A percentile compares a stretch with the other conserved stretches of the same genome.
phyloP scores from a whole-genome alignment of 2,113 vertebrate species.

The Paramormyrops kingsleyae region DNA sequence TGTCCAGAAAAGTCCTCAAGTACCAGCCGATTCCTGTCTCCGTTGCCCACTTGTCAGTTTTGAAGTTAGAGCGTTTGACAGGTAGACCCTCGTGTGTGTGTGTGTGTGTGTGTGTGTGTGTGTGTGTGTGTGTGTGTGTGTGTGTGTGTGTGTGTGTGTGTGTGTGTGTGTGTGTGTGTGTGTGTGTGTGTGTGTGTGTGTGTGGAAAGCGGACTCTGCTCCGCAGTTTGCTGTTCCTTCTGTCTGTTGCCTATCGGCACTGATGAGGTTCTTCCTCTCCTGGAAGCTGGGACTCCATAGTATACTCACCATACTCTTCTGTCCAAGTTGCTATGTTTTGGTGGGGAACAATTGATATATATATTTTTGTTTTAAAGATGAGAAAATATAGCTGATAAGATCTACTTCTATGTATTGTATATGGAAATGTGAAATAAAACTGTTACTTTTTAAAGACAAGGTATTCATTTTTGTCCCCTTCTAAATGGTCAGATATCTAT shows the following conservation, averaged over 20 bases:
- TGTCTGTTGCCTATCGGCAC: background rate
- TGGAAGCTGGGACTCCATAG: background rate
- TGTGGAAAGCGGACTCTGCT: background rate
- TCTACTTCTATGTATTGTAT: background rate
- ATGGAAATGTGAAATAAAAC: background rate
- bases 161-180: background rate
- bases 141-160: background rate
- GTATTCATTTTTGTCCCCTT: background rate
- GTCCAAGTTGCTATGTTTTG: background rate
- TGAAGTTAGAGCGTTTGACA: background rate
- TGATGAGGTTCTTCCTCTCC: background rate
- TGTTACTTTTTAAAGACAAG: background rate
- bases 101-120: background rate
- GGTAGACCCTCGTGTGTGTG: background rate
- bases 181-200: background rate
- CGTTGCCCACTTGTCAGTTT: background rate
- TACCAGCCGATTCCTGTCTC: background rate
- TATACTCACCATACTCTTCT: background rate
- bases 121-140: background rate
- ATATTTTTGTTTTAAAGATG: constrained; percentile 7
- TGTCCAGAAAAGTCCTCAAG: background rate
- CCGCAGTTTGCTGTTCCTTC: background rate
- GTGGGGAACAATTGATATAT: background rate
- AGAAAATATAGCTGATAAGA: background rate
- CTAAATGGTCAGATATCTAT: background rate